Evolutionary conservation across 2,797 vertebrate genomes (phyloP), one percentile per base, ranked within the genome.

Genomic region (Spea hammondii): DNA sequence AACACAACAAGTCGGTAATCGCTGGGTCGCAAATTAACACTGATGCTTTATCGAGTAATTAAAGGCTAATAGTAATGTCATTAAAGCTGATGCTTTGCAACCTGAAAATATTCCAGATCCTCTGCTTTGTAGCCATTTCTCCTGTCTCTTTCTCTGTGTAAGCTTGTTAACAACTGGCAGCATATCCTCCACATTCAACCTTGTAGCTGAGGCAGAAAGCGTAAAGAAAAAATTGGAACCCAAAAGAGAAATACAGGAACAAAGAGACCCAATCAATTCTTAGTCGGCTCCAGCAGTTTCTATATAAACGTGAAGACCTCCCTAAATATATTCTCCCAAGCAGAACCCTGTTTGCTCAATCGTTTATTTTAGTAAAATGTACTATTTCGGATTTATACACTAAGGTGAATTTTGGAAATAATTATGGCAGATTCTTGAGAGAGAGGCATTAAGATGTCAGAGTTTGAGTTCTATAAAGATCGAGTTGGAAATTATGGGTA

Each of bases 131-230:
- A 32, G 59, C 14, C 32, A 4, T 14, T 62, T 62, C n/a, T 62
- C 6, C 9, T 4, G 7, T 17, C n/a, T 17, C 8, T 62, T 17
- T 17, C 32, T 62, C 59, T 17, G 59, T 17, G 59, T 7, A 62
- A 62, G n/a, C 59, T 62, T 32, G 59, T 62, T 62, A 62, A 62
- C 59, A 62, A 10, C 14, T 17, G 5, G 59, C 59, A 62, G 59
- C 32, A 4, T 17, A 6, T 44, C 59, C 14, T 62, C 1, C 59
- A 62, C n/a, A 62, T 62, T 32, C 32, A 17, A 62, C 59, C 59
- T 62, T 62, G 32, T 62, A 12, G 12, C 59, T 62, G n/a, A 62
- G 12, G 14, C 59, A 32, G 59, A 62, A 32, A 62, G 14, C n/a
- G n/a, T 32, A 32, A 32, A 32, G 32, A 62, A 62, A 62, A 62